Percentiles rank a stretch among this genome's conserved stretches.
phyloP scores from a whole-genome alignment of 2,888 invertebrate genomes.

The Lasioglossum lativentre region DNA sequence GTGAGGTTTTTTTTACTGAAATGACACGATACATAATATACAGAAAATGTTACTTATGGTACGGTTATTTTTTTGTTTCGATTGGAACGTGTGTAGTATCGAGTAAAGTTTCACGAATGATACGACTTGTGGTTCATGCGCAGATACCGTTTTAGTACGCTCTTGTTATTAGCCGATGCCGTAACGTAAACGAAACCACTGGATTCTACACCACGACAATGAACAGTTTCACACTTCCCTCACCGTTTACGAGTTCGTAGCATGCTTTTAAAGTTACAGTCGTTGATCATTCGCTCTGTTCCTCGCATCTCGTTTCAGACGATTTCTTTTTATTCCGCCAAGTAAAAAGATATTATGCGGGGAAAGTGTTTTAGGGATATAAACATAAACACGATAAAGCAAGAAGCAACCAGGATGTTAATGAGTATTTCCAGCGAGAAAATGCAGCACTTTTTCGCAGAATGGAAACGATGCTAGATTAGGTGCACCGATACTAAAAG shows the following conservation, averaged over 20 bases:
- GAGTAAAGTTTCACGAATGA: background rate
- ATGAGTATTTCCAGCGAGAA: background rate
- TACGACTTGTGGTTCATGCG: background rate
- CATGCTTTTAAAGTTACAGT: background rate
- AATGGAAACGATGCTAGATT: background rate
- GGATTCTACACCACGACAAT: background rate
- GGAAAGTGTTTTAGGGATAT: background rate
- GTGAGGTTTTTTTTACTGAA: no score
- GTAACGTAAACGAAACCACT: background rate
- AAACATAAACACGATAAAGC: background rate
- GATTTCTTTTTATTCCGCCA: background rate
- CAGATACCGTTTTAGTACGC: background rate
- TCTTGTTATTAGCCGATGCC: background rate
- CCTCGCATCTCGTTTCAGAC: background rate
- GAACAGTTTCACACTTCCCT: slow-evolving; percentile 1
- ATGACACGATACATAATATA: no score
- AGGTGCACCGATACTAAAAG: background rate
- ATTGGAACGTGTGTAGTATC: no score
- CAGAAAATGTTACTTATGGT: no score
- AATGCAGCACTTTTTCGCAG: background rate
- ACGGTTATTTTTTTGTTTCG: no score
- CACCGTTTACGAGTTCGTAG: background rate
- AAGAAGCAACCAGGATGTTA: background rate
- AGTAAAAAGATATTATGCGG: background rate
- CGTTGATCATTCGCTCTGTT: background rate